These are phyloP conservation scores for Babyrousa celebensis DNA, from an alignment of 2,797 vertebrate genomes.

Conservation along the genomic window DNA sequence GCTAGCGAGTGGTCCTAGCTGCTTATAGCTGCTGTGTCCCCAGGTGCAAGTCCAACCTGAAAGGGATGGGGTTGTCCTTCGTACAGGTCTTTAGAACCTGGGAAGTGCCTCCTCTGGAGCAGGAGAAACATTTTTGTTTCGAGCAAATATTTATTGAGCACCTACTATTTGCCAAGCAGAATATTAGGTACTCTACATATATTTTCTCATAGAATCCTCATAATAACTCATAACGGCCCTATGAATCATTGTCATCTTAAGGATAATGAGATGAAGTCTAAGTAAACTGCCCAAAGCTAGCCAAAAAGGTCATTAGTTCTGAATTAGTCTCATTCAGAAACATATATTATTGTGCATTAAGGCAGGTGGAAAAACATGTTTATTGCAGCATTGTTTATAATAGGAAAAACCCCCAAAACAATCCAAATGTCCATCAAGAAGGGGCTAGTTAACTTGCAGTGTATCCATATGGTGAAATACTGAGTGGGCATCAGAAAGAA, in stretches of 20 bases:
- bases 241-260: not conserved
- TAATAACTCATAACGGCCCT: not conserved
- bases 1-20: not conserved
- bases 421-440: not conserved
- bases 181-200: not conserved
- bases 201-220: not conserved
- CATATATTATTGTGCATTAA: not conserved
- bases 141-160: not conserved
- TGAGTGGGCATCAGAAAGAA: not conserved
- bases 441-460: not conserved
- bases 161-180: not conserved
- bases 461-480: not conserved
- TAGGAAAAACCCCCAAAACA: not conserved
- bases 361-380: not conserved
- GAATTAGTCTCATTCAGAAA: not conserved
- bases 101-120: not conserved
- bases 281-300: not conserved
- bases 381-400: not conserved
- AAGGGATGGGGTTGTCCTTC: not conserved
- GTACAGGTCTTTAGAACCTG: not conserved
- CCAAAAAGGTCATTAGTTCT: constrained; percentile 25
- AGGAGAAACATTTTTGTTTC: not conserved
- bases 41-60: not conserved
- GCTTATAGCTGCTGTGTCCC: not conserved
- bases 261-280: constrained; percentile 29